Evolutionary conservation across 2,888 invertebrate genomes (phyloP), one percentile per base, ranked within the genome.

Genomic region (Tenthredo notha): DNA sequence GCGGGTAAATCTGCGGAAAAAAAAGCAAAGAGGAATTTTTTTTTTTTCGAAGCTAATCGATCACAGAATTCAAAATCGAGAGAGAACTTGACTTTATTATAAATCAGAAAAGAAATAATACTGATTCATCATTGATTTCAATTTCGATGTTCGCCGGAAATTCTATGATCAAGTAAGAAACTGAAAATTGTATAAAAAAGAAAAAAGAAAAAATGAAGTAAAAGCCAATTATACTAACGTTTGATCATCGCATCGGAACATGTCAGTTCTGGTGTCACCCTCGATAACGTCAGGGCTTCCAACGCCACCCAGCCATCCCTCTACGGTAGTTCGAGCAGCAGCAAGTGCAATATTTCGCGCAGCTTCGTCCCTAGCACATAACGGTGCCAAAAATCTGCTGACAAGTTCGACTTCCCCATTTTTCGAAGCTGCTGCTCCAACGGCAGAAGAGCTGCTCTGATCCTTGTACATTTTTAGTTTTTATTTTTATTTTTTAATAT

Each of bases 281-380:
- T 92, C 92, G 90, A 93, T 93, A 86, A 94, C 93, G 89, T 94
- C 94, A 65, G 94, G 94, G 88, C 94, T 94, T 54, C 94, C 94
- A 87, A 94, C 94, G 50, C 94, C 94, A 84, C 94, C 94, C 87
- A 95, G 91, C 95, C 95, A 95, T 65, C 94, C 94, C 89, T 94
- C 94, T 85, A 95, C 94, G 72, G 94, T 94, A 87, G 93, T 94
- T 87, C 94, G 94, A 85, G 94, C 94, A 61, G 94, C 94, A 80
- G 94, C 94, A 88, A 95, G 89, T 25, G 95, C 95, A 87, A 94
- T 90, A 88, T 94, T 94, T 86, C 95, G 92, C 47, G 94, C 94
- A 84, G 94, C 91, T 87, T 94, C 94, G 90, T 95, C 94, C 85
- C 94, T 93, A 86, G 94, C 94, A 90, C 95, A 95, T 86, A 95